Evolutionary conservation across 2,888 invertebrate genomes (phyloP), one percentile per base, ranked within the genome.

Genomic region (Caenorhabditis wallacei): DNA sequence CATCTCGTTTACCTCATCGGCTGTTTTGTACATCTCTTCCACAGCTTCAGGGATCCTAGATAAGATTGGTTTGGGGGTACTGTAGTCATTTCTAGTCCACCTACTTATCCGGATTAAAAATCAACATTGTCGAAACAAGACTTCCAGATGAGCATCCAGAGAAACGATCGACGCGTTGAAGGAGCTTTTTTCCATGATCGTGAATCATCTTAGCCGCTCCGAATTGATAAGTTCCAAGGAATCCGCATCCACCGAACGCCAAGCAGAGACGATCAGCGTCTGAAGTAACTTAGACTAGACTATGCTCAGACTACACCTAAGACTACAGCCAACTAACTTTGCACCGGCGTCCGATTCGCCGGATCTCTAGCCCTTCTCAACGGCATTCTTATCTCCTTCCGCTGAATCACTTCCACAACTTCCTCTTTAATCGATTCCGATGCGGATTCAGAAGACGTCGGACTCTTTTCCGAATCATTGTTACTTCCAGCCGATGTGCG

Each of bases 151-250:
- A 90, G 54, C 89, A 88, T 16, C 91, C 91, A 22, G 85, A 82
- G 48, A 83, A 84, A 35, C 88, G 75, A 8, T 81, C 76, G 16
- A 89, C 82, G 43, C 85, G 75, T 11, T 80, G 76, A 59, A 91
- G 46, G 2, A 91, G 81, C 10, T 79, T 68, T 54, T 89, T 84
- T 56, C 89, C 91, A 68, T 90, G 86, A 16, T 87, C 86, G 59
- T 84, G 80, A 48, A 91, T 85, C 75, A 89, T 89, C 10, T 86
- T 78, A 53, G 88, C 86, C 16, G 88, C 91, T 40, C 91, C 91
- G 43, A 90, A 89, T 72, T 91, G 89, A 70, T 91, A 91, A 11
- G 84, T 82, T 51, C 90, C 89, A 7, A 91, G 84, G 71, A 91
- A 91, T 16, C 91, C 91, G 59, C 90, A 90, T 8, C 91, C 91